phyloP scores from a whole-genome alignment of 2,797 vertebrate species.

The Alectoris magna region DNA sequence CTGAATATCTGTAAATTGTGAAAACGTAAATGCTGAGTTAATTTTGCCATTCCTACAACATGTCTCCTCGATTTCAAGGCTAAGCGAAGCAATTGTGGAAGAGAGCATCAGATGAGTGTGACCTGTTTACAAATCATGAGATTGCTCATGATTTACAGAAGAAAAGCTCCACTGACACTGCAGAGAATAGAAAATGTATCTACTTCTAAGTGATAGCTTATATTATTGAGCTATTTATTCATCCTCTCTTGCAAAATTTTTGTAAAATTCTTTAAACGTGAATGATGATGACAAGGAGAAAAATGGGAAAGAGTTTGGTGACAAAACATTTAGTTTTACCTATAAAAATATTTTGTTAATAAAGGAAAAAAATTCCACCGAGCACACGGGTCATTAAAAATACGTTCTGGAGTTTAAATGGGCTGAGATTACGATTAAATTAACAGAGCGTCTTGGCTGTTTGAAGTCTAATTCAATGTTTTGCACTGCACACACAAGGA shows the following conservation, averaged over 20 bases:
- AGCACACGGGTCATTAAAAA: not conserved
- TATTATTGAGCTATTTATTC: not conserved
- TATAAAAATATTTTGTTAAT: not conserved
- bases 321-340: not conserved
- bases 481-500: not conserved
- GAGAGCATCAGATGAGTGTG: accelerated
- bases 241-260: not conserved
- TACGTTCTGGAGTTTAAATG: not conserved
- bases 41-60: not conserved
- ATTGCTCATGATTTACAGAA: not conserved
- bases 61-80: not conserved
- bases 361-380: not conserved
- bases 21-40: not conserved
- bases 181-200: not conserved
- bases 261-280: not conserved
- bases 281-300: not conserved
- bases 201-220: not conserved
- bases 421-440: constrained; percentile 6
- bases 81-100: not conserved
- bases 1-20: constrained; percentile 40
- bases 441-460: not conserved
- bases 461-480: not conserved
- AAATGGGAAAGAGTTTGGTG: not conserved
- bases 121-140: not conserved
- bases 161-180: not conserved